Evolutionary conservation across 2,888 invertebrate species (phyloP), one percentile per base, ranked within the genome.

Genomic region (Parapristionchus giblindavisi): DNA sequence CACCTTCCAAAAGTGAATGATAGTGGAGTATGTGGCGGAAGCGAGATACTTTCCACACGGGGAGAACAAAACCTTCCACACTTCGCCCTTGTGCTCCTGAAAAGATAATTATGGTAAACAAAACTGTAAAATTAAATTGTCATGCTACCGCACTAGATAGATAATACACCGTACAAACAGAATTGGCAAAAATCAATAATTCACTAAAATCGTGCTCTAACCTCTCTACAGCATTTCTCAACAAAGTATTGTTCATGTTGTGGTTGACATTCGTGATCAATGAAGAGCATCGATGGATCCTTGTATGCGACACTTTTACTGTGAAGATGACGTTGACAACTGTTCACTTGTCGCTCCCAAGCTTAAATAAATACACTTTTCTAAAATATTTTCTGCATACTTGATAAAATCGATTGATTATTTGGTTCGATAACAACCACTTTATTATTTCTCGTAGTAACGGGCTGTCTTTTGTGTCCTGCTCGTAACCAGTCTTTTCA

Each of bases 41-140:
- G 97, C 98, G 84, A 98, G 90, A 90, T 94, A 94, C 73, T 92
- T 91, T 80, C 98, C 98, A 90, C 97, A 95, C 21, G 96, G 96
- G 48, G 97, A 96, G 91, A 98, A 98, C 89, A 94, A 93, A 90
- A 96, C 96, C 90, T 94, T 96, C 97, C 96, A 97, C 78, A 98
- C 96, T 91, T 98, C 97, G 89, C 97, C 97, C 89, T 94, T 94
- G 90, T 98, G 97, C 89, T 97, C 96, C 88, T 93, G 29, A 3
- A 29, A 27, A n/a, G n/a, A n/a, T n/a, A n/a, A n/a, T n/a, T n/a
- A n/a, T n/a, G 43, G 43, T 24, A 17, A 54, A 24, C n/a, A n/a
- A n/a, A n/a, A n/a, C n/a, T n/a, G n/a, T n/a, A n/a, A n/a, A n/a
- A n/a, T n/a, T n/a, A n/a, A n/a, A n/a, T n/a, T n/a, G n/a, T n/a